Percentiles rank a stretch among this genome's conserved stretches.
These are phyloP conservation scores for Aphidius gifuensis DNA, from an alignment of 1,140 invertebrate genomes.

Conservation along the genomic window DNA sequence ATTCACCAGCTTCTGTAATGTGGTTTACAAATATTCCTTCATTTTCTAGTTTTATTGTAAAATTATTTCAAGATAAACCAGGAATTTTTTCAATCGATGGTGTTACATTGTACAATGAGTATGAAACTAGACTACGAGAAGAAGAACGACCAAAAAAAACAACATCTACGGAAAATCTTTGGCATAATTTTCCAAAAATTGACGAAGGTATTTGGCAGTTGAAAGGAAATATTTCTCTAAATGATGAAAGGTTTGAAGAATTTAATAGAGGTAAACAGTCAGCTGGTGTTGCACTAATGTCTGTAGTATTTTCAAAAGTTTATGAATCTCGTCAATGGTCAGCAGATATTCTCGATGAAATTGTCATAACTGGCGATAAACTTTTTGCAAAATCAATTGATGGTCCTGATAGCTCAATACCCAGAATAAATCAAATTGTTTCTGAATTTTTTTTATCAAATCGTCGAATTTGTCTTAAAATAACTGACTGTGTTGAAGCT, in stretches of 20 bases:
- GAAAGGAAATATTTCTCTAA: conserved; percentile 28
- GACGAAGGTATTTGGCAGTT: conserved; percentile 39
- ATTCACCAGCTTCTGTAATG: conserved; percentile 36
- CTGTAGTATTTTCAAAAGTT: conserved; percentile 43
- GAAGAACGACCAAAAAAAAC: conserved; percentile 24
- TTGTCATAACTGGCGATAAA: conserved; percentile 41
- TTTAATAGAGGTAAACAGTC: conserved; percentile 33
- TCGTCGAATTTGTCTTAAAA: conserved; percentile 37
- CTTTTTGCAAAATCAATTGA: conserved; percentile 39
- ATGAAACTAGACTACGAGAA: conserved; percentile 32
- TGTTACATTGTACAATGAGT: conserved; percentile 35
- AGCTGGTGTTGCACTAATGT: conserved; percentile 38
- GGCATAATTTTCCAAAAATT: conserved; percentile 41
- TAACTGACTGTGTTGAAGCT: conserved; percentile 44
- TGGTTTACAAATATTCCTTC: conserved; percentile 37
- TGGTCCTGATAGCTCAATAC: conserved; percentile 20
- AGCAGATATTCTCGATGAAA: conserved; percentile 36
- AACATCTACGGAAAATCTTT: conserved; percentile 32
- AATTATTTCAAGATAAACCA: conserved; percentile 6
- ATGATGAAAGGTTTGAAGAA: conserved; percentile 31
- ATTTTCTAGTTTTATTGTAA: conserved; percentile 25
- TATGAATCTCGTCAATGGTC: conserved; percentile 41
- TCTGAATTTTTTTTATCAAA: conserved; percentile 44
- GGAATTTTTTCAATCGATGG: conserved; percentile 35
- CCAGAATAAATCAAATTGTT: conserved; percentile 37